Base-by-base conservation (phyloP, 2,797 vertebrate species). In the Pseudopleuronectes americanus region DNA sequence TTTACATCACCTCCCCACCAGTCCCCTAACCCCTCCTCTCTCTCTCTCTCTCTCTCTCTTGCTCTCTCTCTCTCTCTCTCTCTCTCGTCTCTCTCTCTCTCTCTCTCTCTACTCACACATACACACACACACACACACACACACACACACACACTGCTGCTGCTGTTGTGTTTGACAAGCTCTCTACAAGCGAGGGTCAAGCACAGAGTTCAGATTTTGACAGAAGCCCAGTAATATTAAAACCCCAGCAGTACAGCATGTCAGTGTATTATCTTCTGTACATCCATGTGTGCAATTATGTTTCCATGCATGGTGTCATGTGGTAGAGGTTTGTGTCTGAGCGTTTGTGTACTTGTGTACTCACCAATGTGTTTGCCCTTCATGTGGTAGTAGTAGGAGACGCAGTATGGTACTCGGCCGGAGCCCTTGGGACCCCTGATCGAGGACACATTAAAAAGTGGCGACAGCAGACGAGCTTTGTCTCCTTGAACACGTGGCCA, bases 321-420 rank as follows among this genome's bases (percentile, higher is more conserved):
- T 47, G 45, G 16, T 17, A 7, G 45, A 47, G 19, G 45, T 45
- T 12, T 45, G 43, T 45, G 43, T 48, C 19, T 21, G 47, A 21
- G 45, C 1, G 47, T n/a, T 12, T 43, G 19, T 49, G 41, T 52
- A 28, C 68, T 28, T 45, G 23, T 68, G 54, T 23, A 95, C 98
- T 98, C 92, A 99, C 98, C 98, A 0, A 99, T 99, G 90, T 99
- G 97, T 84, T 97, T 97, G 77, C 98, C 98, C 0, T 97, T 98
- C 97, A 99, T 99, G 92, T 99, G 96, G 90, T 99, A 99, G 93
- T 96, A 99, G 94, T 98, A 99, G 74, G 97, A 97, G 87, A 99
- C 94, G 4, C 98, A 99, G 92, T 96, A 97, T 4, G 96, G 95
- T 9, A 89, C 83, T 60, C 92, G 89, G 57, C 80, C 79, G 1